phyloP scores from a whole-genome alignment of 1,140 invertebrate genomes.

The Heliconius hermathena region DNA sequence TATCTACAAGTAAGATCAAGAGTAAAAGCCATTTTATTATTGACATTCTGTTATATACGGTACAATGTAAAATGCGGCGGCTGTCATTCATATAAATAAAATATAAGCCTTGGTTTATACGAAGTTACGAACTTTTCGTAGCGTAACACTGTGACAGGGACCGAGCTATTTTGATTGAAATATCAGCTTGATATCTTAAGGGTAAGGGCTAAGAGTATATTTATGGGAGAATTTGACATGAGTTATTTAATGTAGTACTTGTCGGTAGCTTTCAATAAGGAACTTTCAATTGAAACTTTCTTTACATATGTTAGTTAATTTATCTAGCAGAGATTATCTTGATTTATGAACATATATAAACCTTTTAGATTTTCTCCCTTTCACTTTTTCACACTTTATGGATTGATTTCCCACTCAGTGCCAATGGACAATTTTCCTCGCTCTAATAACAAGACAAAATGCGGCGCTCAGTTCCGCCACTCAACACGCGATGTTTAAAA shows the following conservation, averaged over 20 bases:
- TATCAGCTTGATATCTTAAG: slow-evolving; percentile 1
- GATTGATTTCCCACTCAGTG: too few species aligned
- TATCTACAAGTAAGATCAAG: slow-evolving; percentile 5
- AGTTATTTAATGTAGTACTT: neutral
- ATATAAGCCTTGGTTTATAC: neutral
- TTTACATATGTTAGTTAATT: neutral
- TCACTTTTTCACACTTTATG: too few species aligned
- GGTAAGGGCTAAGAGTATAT: neutral
- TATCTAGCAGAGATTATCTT: neutral
- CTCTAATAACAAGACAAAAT: too few species aligned
- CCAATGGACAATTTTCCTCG: too few species aligned
- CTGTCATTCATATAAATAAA: slow-evolving; percentile 3
- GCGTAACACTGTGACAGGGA: neutral
- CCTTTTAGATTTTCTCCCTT: too few species aligned
- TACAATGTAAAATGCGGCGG: neutral
- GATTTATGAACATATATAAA: neutral
- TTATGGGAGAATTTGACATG: neutral
- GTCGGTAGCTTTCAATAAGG: neutral
- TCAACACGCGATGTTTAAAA: too few species aligned
- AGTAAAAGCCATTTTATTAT: slow-evolving; percentile 6
- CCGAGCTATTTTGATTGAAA: neutral
- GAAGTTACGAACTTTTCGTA: neutral
- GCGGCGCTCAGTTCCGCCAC: too few species aligned
- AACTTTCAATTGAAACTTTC: neutral
- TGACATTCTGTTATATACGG: neutral